Conservation (phyloP, 2,113 vertebrate genomes). For the Mus spicilegus region DNA sequence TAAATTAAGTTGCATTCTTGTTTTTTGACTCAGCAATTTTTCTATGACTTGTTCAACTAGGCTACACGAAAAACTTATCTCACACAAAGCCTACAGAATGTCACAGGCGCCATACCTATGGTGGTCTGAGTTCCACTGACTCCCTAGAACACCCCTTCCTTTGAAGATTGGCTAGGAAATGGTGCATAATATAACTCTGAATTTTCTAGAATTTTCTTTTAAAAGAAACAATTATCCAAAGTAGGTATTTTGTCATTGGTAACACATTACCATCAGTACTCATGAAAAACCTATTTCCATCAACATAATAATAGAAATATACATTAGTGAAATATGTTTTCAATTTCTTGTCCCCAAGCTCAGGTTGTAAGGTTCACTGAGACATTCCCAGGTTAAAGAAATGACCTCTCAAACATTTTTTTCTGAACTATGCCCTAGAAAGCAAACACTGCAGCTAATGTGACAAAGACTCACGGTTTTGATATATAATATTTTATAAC, state of each 20-base stretch:
- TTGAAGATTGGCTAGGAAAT: background rate
- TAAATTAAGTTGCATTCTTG: background rate
- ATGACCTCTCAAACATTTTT: constrained; percentile 13
- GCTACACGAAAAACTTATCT: background rate
- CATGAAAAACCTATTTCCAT: background rate
- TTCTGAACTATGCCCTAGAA: background rate
- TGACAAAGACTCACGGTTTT: background rate
- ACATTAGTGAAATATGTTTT: background rate
- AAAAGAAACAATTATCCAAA: background rate
- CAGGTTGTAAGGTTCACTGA: background rate
- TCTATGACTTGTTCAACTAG: background rate
- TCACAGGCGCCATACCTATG: background rate
- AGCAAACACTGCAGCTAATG: background rate
- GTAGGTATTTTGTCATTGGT: background rate
- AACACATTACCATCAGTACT: background rate
- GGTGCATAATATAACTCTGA: background rate
- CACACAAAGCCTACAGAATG: background rate
- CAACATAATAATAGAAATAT: background rate
- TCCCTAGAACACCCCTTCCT: background rate
- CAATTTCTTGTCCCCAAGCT: background rate
- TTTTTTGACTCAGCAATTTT: constrained; percentile 25
- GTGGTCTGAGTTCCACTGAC: background rate
- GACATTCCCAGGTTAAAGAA: background rate
- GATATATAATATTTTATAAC: constrained; percentile 8
- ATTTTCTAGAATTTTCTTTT: constrained; percentile 22